These are phyloP conservation scores for Drosophila villosipedis DNA, from an alignment of 2,888 invertebrate genomes.

Conservation along the genomic window DNA sequence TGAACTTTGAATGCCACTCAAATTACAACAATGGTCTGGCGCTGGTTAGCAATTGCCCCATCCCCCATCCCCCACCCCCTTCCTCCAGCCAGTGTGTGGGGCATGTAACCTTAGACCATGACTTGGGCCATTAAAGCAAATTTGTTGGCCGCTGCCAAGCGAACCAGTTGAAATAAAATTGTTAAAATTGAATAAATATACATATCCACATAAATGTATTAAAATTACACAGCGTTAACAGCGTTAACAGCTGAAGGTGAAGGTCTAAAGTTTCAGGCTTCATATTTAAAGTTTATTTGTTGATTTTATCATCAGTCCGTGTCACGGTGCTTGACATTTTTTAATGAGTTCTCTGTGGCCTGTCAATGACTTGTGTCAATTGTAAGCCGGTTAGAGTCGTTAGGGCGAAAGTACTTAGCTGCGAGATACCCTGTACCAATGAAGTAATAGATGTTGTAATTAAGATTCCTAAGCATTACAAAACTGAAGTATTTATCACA, in stretches of 20 bases:
- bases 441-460: background rate
- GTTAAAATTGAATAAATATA: constrained; percentile 35
- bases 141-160: constrained; percentile 27
- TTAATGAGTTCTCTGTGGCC: constrained; percentile 47
- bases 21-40: constrained; percentile 54
- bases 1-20: constrained; percentile 62
- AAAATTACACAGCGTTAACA: constrained; percentile 64
- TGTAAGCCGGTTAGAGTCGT: constrained; percentile 3
- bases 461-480: background rate
- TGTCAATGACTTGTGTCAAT: constrained; percentile 47
- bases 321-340: constrained; percentile 66
- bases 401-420: background rate
- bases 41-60: constrained; percentile 22
- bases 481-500: background rate
- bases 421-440: background rate
- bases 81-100: background rate
- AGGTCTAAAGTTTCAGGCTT: constrained; percentile 48
- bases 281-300: constrained; percentile 7
- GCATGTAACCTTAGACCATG: constrained; percentile 53
- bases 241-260: constrained; percentile 64
- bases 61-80: background rate
- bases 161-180: constrained; percentile 60
- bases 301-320: constrained; percentile 11
- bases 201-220: constrained; percentile 47
- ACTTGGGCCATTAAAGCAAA: constrained; percentile 46